phyloP scores from a whole-genome alignment of 1,140 invertebrate species.

The Leguminivora glycinivorella region DNA sequence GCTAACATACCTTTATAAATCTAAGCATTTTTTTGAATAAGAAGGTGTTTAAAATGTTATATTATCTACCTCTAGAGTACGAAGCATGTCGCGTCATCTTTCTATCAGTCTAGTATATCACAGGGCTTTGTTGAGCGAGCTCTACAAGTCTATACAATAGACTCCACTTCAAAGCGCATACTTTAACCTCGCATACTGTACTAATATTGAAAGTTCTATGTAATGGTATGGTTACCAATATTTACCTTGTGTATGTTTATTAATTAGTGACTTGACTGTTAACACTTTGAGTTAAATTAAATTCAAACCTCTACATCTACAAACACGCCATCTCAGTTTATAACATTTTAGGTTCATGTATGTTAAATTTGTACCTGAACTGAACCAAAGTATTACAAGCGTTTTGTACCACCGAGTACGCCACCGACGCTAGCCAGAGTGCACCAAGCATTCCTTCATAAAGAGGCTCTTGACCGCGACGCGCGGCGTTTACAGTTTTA shows the following conservation, averaged over 20 bases:
- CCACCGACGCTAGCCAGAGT: not conserved
- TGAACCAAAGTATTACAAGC: not conserved
- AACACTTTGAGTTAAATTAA: too few species aligned
- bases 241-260: not conserved
- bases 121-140: slow-evolving; percentile 9
- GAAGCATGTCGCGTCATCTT: not conserved
- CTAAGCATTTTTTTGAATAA: too few species aligned
- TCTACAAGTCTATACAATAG: slow-evolving; percentile 25
- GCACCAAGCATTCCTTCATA: not conserved
- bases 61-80: not conserved
- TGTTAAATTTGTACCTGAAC: not conserved
- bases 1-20: too few species aligned
- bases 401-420: not conserved
- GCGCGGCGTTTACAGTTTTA: slow-evolving; percentile 17
- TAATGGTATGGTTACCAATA: not conserved
- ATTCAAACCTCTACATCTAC: too few species aligned
- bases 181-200: slow-evolving; percentile 14
- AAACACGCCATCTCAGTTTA: too few species aligned
- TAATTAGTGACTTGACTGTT: not conserved
- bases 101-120: slow-evolving; percentile 15
- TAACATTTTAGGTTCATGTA: not conserved
- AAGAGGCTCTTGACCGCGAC: slow-evolving; percentile 20
- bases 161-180: slow-evolving; percentile 25
- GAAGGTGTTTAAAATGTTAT: too few species aligned
- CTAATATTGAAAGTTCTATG: not conserved